Evolutionary conservation across 2,113 vertebrate genomes (phyloP).

Genomic region (Nyctereutes procyonoides): DNA sequence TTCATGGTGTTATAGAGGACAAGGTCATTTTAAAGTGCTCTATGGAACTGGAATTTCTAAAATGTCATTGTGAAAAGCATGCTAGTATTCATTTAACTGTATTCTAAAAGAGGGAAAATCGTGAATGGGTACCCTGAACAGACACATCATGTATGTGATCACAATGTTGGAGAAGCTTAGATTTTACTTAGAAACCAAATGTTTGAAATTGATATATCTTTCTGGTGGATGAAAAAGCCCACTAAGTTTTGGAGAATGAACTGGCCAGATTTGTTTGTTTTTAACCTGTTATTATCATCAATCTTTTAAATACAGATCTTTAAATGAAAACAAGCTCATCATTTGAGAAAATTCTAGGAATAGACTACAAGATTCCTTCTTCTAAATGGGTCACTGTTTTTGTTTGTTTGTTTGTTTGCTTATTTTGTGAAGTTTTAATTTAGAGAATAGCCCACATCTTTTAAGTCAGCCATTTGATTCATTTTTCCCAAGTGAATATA

Average conservation of each 20-base stretch:
- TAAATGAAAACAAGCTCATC: not conserved
- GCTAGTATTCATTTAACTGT: not conserved
- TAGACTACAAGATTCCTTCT: not conserved
- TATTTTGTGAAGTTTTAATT: not conserved
- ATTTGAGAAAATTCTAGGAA: not conserved
- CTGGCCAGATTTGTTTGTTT: not conserved
- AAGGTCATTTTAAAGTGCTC: not conserved
- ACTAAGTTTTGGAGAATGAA: not conserved
- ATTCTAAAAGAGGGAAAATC: not conserved
- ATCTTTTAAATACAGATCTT: not conserved
- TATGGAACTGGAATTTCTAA: not conserved
- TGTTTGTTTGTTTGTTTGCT: not conserved
- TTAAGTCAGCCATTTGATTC: not conserved
- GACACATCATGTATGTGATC: not conserved
- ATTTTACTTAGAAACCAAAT: not conserved
- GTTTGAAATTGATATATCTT: not conserved
- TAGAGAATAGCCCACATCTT: not conserved
- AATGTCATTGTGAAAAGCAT: not conserved
- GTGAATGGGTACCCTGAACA: not conserved
- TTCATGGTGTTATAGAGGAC: not conserved
- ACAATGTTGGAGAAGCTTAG: not conserved
- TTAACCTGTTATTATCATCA: not conserved
- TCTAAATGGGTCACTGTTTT: not conserved
- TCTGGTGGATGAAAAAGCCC: not conserved
- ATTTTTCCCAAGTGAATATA: not conserved